Conservation (phyloP, 2,113 vertebrate species). For the Peucedramus taeniatus region DNA sequence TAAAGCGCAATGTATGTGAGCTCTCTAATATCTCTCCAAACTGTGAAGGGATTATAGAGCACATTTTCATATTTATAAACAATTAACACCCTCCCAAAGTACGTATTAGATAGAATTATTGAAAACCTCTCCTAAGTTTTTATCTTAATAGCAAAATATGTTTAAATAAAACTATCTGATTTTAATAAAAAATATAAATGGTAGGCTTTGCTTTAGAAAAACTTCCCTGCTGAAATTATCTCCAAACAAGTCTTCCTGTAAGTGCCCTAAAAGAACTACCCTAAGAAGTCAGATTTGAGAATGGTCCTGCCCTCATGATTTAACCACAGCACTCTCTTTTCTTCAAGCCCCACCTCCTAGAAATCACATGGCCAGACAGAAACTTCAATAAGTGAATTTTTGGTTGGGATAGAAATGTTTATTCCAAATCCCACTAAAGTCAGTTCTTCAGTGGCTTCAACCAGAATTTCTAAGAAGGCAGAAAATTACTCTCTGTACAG, state of each 20-base stretch:
- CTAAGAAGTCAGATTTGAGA: not conserved
- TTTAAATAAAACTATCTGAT: not conserved
- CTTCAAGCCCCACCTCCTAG: not conserved
- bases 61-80: slow-evolving; percentile 48
- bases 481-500: not conserved
- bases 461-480: not conserved
- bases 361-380: not conserved
- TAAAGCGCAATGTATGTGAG: slow-evolving; percentile 12
- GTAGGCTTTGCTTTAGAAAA: not conserved
- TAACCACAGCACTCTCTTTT: not conserved
- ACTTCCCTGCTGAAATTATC: not conserved
- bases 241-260: not conserved
- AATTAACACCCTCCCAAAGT: not conserved
- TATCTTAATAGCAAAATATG: not conserved
- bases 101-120: not conserved
- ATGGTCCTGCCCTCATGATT: not conserved
- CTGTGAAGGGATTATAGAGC: slow-evolving; percentile 36
- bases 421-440: not conserved
- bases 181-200: not conserved
- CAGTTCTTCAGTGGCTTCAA: not conserved
- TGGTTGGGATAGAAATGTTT: not conserved
- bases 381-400: not conserved
- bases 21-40: slow-evolving; percentile 26
- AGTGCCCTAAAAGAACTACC: not conserved
- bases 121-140: not conserved